Evolutionary conservation across 2,797 vertebrate species (phyloP).

Genomic region (Manis javanica): DNA sequence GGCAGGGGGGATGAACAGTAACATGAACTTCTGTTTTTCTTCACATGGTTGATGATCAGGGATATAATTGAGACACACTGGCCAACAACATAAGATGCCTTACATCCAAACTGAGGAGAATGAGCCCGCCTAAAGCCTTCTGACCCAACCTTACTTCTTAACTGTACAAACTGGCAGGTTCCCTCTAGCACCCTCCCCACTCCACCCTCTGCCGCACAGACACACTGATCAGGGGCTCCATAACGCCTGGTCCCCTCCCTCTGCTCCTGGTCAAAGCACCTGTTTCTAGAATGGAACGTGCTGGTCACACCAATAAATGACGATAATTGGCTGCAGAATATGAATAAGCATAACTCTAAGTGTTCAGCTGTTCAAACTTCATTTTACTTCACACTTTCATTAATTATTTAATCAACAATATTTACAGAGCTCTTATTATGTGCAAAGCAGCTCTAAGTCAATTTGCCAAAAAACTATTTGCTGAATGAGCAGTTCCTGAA

Average conservation of each 20-base stretch:
- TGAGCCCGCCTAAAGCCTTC: not conserved
- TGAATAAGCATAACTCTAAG: not conserved
- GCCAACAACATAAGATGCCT: too few species aligned
- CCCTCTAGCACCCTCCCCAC: not conserved
- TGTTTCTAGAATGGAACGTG: not conserved
- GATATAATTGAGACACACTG: not conserved
- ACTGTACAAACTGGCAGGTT: not conserved
- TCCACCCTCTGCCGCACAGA: not conserved
- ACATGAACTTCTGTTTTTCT: not conserved
- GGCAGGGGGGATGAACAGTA: not conserved
- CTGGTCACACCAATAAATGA: not conserved
- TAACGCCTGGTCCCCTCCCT: not conserved
- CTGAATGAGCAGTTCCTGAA: not conserved
- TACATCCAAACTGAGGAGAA: not conserved
- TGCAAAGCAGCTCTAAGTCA: not conserved
- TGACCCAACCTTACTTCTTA: not conserved
- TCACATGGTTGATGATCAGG: not conserved
- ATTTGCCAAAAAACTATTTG: not conserved
- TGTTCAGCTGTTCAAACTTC: not conserved
- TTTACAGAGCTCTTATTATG: not conserved
- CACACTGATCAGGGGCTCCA: not conserved
- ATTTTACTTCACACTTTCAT: not conserved
- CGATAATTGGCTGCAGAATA: not conserved
- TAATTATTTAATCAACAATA: not conserved
- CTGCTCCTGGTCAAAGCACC: not conserved